Conservation (phyloP, 2,888 invertebrate genomes). For the Adineta ricciae region DNA sequence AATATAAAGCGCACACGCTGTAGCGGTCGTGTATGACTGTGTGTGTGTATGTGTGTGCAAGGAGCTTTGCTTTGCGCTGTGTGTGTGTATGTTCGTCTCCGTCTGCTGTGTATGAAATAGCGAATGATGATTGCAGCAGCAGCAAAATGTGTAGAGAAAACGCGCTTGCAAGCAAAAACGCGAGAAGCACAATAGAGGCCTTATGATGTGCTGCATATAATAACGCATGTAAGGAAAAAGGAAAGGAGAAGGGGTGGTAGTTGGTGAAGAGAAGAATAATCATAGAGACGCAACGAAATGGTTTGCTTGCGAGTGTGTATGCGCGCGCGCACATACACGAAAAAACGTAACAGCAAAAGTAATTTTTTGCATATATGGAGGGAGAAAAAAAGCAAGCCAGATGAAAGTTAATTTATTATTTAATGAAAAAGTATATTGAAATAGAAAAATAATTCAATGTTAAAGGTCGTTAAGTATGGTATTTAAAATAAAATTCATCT, state of each 20-base stretch:
- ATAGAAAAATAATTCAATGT: not conserved
- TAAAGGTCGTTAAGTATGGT: too few relatives aligned
- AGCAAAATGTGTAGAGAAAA: slow-evolving; percentile 5
- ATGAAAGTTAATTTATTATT: not conserved
- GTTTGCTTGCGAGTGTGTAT: not conserved
- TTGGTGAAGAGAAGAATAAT: not conserved
- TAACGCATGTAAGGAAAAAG: not conserved
- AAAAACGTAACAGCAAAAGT: not conserved
- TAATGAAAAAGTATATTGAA: not conserved
- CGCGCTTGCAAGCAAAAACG: not conserved
- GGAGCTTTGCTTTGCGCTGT: slow-evolving; percentile 1
- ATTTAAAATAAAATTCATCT: too few relatives aligned
- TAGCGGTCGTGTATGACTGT: slow-evolving; percentile 15
- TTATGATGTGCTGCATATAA: not conserved
- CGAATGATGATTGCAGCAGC: slow-evolving; percentile 3
- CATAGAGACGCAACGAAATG: not conserved
- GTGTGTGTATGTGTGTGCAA: slow-evolving; percentile 1
- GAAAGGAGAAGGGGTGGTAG: not conserved
- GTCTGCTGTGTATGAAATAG: slow-evolving; percentile 1
- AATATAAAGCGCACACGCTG: not conserved
- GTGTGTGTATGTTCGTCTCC: not conserved
- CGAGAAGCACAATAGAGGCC: not conserved
- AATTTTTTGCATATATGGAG: not conserved
- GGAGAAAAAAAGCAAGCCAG: not conserved
- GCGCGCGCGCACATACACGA: not conserved